Evolutionary conservation across 2,113 vertebrate species (phyloP).

Genomic region (Aix galericulata): DNA sequence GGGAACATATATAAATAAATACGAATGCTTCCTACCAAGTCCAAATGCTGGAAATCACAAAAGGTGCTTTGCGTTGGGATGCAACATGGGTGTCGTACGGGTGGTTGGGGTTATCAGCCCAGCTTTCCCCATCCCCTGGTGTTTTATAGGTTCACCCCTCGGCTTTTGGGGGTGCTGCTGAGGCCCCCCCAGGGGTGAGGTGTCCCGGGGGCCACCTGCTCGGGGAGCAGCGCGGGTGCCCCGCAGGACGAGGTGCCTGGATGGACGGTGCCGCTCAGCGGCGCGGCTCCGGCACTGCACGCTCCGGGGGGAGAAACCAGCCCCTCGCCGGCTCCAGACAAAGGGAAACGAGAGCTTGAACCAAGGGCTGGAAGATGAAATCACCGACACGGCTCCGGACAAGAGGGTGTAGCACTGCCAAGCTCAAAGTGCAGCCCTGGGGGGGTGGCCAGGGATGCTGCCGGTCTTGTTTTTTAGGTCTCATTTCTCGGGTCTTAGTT

Average conservation of each 20-base stretch:
- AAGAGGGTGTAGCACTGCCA: background rate
- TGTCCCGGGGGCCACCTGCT: background rate
- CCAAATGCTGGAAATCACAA: background rate
- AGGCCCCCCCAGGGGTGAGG: background rate
- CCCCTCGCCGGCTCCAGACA: background rate
- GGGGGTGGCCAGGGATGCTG: background rate
- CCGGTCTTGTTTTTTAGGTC: background rate
- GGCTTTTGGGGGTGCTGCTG: background rate
- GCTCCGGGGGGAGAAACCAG: background rate
- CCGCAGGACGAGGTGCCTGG: background rate
- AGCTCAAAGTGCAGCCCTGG: background rate
- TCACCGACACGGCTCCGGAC: rapidly evolving
- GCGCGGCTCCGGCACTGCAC: background rate
- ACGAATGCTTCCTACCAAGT: background rate
- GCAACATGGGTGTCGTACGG: rapidly evolving
- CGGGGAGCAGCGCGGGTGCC: background rate
- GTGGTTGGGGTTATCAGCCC: background rate
- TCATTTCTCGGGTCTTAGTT: background rate
- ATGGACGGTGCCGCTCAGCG: slow-evolving; percentile 66
- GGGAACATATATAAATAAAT: background rate
- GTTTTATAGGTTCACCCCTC: background rate
- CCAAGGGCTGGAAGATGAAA: too few species aligned
- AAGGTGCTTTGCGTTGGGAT: background rate
- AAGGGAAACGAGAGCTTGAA: background rate
- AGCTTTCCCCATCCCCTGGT: rapidly evolving